These are phyloP conservation scores for Eupithecia exiguata DNA, from an alignment of 2,888 invertebrate genomes.

Conservation along the genomic window DNA sequence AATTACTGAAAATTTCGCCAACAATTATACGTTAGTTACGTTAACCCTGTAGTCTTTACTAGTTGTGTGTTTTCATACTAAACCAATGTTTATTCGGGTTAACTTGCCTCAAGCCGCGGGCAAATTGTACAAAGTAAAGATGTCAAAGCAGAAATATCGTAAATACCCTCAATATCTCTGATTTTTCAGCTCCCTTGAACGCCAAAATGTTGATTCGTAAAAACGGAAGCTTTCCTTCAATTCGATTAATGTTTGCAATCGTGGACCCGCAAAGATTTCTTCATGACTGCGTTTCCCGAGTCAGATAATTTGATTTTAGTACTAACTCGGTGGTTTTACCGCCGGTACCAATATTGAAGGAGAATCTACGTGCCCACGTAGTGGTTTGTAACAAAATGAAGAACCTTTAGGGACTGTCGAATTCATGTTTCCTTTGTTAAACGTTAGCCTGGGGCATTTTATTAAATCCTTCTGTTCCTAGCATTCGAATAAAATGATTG, in stretches of 20 bases:
- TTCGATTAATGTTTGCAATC: constrained; percentile 46
- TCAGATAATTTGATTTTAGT: constrained; percentile 48
- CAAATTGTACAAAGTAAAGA: neutral
- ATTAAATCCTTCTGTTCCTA: constrained; percentile 8
- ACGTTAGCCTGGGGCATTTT: neutral
- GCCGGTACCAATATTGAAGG: constrained; percentile 40
- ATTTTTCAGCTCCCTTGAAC: constrained; percentile 39
- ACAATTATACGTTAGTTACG: neutral
- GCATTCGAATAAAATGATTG: neutral
- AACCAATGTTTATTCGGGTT: constrained; percentile 4
- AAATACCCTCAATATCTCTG: constrained; percentile 8
- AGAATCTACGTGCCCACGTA: constrained; percentile 11
- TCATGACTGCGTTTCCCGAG: constrained; percentile 42
- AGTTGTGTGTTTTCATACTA: constrained; percentile 4
- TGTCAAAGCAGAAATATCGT: neutral
- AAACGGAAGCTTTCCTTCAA: constrained; percentile 43
- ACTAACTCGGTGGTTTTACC: constrained; percentile 41
- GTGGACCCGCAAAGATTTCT: constrained; percentile 46
- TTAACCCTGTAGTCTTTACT: neutral
- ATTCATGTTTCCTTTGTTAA: constrained; percentile 33
- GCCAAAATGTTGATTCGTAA: constrained; percentile 42
- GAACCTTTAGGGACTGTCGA: constrained; percentile 25
- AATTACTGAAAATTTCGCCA: neutral
- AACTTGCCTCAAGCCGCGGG: neutral
- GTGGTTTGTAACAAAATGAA: constrained; percentile 18